A percentile compares a stretch with the other conserved stretches of the same genome.
Evolutionary conservation across 2,888 invertebrate species (phyloP).

Genomic region (Drosophila anomalipes): DNA sequence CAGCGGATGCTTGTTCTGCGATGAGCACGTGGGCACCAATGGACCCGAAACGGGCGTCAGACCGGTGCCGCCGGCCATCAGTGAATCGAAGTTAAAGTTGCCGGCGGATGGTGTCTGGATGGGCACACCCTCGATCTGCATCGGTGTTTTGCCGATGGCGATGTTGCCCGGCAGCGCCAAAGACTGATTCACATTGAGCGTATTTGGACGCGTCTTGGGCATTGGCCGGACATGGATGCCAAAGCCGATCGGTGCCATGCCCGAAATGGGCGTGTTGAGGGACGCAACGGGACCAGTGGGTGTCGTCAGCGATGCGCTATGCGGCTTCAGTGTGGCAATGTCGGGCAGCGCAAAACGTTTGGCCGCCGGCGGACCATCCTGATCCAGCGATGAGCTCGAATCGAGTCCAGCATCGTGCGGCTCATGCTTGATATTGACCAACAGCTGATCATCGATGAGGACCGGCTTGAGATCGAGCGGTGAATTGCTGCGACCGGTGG

Average conservation of each 20-base stretch:
- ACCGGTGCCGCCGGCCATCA: conserved; percentile 97
- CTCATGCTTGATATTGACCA: conserved; percentile 79
- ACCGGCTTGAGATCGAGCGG: conserved; percentile 85
- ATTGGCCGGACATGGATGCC: conserved; percentile 52
- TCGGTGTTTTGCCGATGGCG: conserved; percentile 82
- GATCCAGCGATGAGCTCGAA: conserved; percentile 79
- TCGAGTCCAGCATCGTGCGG: conserved; percentile 79
- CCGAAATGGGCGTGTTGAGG: conserved; percentile 84
- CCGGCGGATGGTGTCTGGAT: conserved; percentile 95
- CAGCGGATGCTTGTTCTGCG: conserved; percentile 90
- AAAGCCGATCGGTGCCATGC: conserved; percentile 76
- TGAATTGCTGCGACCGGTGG: conserved; percentile 83
- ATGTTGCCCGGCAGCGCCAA: conserved; percentile 79
- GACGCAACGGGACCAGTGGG: conserved; percentile 83
- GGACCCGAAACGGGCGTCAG: conserved; percentile 93
- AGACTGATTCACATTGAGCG: conserved; percentile 88
- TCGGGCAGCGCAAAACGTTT: conserved; percentile 82
- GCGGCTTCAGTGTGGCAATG: conserved; percentile 81
- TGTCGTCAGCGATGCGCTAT: conserved; percentile 73
- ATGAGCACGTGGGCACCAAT: conserved; percentile 89
- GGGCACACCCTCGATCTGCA: conserved; percentile 91
- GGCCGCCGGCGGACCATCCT: conserved; percentile 82
- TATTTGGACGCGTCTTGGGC: conserved; percentile 89
- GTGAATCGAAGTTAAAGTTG: conserved; percentile 95
- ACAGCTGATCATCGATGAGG: conserved; percentile 68